Evolutionary conservation across 92 coral and sea anemone genomes (phyloP).

Genomic region (Chrysogorgia sp.): DNA sequence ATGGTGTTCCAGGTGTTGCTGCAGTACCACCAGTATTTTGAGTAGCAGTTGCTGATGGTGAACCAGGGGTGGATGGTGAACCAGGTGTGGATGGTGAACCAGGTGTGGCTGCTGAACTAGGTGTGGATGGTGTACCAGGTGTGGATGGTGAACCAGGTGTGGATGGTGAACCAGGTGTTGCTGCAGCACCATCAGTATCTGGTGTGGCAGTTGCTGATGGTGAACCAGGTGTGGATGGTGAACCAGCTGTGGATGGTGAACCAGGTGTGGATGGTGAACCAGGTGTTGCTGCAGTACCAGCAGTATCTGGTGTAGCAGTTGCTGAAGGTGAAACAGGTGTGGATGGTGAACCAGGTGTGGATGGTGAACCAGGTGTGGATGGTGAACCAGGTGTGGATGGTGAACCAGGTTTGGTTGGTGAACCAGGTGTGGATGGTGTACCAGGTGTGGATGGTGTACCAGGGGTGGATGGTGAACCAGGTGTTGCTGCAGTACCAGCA

Average conservation of each 20-base stretch:
- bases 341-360: neutral
- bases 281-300: neutral
- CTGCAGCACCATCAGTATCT: no score
- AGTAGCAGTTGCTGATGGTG: neutral
- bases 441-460: neutral
- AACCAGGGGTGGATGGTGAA: neutral
- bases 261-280: neutral
- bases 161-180: neutral
- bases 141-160: constrained; percentile 5
- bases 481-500: neutral
- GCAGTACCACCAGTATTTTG: neutral
- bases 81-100: neutral
- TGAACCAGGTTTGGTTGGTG: neutral
- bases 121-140: neutral
- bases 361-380: neutral
- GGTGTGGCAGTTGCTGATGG: neutral
- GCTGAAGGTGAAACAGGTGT: neutral
- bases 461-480: constrained; percentile 1
- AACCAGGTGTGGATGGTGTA: constrained; percentile 1
- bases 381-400: constrained; percentile 2
- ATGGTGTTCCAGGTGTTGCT: neutral
- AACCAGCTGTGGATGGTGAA: neutral
- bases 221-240: neutral
- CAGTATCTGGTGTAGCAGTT: neutral
- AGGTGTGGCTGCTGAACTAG: constrained; percentile 5